A percentile compares a stretch with the other conserved stretches of the same genome.
Evolutionary conservation across 1,140 invertebrate genomes (phyloP).

Genomic region (Oryctes rhinoceros): DNA sequence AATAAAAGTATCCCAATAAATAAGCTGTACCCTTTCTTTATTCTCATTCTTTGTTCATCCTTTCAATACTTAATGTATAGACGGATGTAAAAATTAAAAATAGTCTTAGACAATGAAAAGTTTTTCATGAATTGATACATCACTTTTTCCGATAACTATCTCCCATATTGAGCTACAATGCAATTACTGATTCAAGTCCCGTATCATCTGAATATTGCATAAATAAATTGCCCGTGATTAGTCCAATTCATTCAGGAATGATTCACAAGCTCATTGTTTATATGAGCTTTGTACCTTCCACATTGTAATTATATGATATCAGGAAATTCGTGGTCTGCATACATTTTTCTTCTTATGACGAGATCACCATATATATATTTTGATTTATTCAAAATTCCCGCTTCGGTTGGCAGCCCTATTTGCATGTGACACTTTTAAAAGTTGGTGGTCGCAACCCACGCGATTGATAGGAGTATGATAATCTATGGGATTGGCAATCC

Average conservation of each 20-base stretch:
- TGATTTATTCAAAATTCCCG: not conserved
- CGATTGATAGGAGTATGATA: not conserved
- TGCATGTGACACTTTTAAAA: not conserved
- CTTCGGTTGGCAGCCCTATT: too few relatives aligned
- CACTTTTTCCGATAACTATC: slow-evolving; percentile 3
- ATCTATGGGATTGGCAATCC: not conserved
- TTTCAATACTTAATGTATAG: too few relatives aligned
- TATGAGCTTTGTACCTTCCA: not conserved
- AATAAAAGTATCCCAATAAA: not conserved
- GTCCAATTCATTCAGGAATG: slow-evolving; percentile 6
- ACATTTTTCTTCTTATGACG: not conserved
- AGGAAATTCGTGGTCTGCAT: slow-evolving; percentile 28
- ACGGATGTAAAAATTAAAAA: not conserved
- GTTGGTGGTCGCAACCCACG: not conserved
- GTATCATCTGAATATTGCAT: slow-evolving; percentile 20
- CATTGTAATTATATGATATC: slow-evolving; percentile 9
- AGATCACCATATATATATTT: not conserved
- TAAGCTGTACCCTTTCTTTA: not conserved
- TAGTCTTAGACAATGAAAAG: slow-evolving; percentile 2
- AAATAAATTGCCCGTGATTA: not conserved
- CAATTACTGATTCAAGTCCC: not conserved
- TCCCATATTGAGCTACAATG: not conserved
- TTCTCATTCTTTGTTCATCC: not conserved
- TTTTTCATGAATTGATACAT: slow-evolving; percentile 5
- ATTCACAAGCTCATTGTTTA: not conserved